Evolutionary conservation across 1,140 invertebrate species (phyloP).

Genomic region (Apis florea): DNA sequence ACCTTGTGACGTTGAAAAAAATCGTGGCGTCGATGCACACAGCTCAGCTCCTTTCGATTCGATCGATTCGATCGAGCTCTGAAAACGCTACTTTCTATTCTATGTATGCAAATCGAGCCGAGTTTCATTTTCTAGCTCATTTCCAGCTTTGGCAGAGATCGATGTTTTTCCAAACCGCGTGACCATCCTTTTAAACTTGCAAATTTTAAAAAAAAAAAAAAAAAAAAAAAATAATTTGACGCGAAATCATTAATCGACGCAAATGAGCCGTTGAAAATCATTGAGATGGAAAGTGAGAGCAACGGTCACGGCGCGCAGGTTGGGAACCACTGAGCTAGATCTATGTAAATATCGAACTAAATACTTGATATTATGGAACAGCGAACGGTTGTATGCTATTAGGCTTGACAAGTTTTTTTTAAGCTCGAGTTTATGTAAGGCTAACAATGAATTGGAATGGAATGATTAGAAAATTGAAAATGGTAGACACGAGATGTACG

Average conservation of each 20-base stretch:
- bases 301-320: no score
- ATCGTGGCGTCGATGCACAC: not conserved
- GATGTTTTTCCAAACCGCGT: no score
- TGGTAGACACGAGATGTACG: not conserved
- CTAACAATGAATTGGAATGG: not conserved
- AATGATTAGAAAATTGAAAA: not conserved
- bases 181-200: not conserved
- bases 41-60: not conserved
- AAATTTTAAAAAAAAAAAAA: no score
- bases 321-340: no score
- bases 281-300: no score
- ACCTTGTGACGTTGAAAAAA: not conserved
- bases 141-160: no score
- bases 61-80: not conserved
- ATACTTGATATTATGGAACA: not conserved
- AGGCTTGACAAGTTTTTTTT: not conserved
- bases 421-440: no score
- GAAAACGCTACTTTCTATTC: slow-evolving; percentile 13
- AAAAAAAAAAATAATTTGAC: no score
- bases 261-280: no score
- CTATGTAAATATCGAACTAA: not conserved
- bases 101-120: no score
- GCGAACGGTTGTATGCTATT: not conserved
- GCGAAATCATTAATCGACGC: not conserved
- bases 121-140: no score